Evolutionary conservation across 2,888 invertebrate genomes (phyloP).

Genomic region (Cheiracanthium punctorium): DNA sequence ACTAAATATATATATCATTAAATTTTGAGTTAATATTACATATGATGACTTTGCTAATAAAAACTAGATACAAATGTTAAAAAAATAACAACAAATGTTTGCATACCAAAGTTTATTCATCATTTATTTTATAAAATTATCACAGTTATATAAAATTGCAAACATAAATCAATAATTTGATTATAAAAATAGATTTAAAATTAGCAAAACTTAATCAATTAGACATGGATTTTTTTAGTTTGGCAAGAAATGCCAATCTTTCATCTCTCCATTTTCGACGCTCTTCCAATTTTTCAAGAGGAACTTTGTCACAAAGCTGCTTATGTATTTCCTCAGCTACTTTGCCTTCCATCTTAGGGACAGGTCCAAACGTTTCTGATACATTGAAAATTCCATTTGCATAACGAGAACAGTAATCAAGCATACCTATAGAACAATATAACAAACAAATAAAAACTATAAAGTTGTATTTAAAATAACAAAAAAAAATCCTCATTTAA

Average conservation of each 20-base stretch:
- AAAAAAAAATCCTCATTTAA: too few relatives aligned
- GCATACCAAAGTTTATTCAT: conserved; percentile 15
- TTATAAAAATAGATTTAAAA: background rate
- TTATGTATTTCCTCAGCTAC: conserved; percentile 82
- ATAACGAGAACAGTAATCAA: conserved; percentile 81
- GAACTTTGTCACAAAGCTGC: conserved; percentile 85
- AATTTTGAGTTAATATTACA: too few relatives aligned
- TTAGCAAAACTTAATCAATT: background rate
- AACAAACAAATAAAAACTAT: background rate
- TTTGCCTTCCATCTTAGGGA: conserved; percentile 84
- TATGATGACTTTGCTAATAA: too few relatives aligned
- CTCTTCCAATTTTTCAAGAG: conserved; percentile 84
- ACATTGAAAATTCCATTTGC: conserved; percentile 80
- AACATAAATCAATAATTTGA: background rate
- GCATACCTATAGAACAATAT: conserved; percentile 78
- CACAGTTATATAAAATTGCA: background rate
- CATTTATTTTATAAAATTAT: background rate
- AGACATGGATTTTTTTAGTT: conserved; percentile 81
- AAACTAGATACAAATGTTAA: too few relatives aligned
- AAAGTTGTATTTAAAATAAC: too few relatives aligned
- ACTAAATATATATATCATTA: too few relatives aligned
- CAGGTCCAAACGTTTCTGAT: conserved; percentile 85
- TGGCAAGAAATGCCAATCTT: conserved; percentile 86
- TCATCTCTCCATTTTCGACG: conserved; percentile 89
- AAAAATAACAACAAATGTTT: too few relatives aligned